phyloP scores from a whole-genome alignment of 2,797 vertebrate genomes.

The Rhabdophis nuchalis region DNA sequence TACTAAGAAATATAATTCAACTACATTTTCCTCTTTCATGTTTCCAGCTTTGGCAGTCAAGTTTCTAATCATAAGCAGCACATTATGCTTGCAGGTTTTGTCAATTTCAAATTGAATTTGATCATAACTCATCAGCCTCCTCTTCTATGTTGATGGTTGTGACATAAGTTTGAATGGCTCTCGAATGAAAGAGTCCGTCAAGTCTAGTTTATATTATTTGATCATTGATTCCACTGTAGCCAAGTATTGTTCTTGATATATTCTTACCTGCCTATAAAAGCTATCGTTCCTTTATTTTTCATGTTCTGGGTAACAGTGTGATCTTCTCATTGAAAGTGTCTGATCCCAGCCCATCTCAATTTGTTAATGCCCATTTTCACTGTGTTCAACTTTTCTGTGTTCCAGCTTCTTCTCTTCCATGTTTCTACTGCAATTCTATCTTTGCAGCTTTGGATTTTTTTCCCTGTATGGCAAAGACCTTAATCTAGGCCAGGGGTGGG shows the following conservation, averaged over 20 bases:
- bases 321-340: neutral
- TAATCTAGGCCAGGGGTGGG: too few species aligned
- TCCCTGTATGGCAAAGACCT: neutral
- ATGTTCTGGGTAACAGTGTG: neutral
- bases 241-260: neutral
- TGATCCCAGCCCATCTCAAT: neutral
- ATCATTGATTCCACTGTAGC: neutral
- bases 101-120: neutral
- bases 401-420: neutral
- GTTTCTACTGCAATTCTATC: neutral
- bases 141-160: neutral
- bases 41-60: neutral
- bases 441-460: neutral
- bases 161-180: neutral
- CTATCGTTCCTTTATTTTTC: neutral
- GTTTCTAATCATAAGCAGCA: neutral
- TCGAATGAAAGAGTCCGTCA: neutral
- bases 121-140: neutral
- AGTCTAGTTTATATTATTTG: neutral
- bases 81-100: neutral
- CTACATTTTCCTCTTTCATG: neutral
- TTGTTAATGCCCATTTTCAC: neutral
- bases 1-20: neutral
- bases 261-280: neutral
- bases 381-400: neutral